Evolutionary conservation across 1,140 invertebrate species (phyloP), one percentile per base, ranked within the genome.

Genomic region (Temnothorax longispinosus): DNA sequence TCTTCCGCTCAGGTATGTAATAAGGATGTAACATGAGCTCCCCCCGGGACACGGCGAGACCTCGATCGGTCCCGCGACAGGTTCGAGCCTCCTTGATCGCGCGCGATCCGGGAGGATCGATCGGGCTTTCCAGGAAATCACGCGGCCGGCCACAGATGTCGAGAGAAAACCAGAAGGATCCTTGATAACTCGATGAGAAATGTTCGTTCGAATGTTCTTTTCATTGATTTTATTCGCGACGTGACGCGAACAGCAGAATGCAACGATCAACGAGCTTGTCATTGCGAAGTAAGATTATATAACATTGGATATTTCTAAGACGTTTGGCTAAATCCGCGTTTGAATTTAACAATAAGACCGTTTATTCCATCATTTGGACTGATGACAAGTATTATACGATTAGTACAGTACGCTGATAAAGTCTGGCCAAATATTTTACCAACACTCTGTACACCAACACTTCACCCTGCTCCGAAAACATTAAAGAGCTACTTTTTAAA

Each of bases 1-100:
- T 94, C 92, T 86, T 84, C 65, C 77, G 89, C 69, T 78, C 89
- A 89, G 89, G 88, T 90, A 89, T 89, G 81, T 89, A 90, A 88
- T 90, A 90, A 93, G 90, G 89, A 93, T 93, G 95, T 95, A 95
- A 95, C 93, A 94, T 93, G 93, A 90, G 94, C 94, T 94, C 94
- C 93, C 91, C 93, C 91, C 94, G 92, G 71, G 81, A 88, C 82
- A 87, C 85, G 78, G 41, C 85, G 50, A 74, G 89, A 71, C 86
- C 78, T 87, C 91, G 91, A 94, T 93, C 93, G 93, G 92, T 92
- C 92, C 92, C 92, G 93, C 93, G 89, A 90, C 89, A 88, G 78
- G 89, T 89, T 91, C 85, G 67, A 82, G 81, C 65, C 78, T 84
- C 85, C 62, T 54, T 67, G 64, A 84, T 85, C 71, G 86, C 85